Evolutionary conservation across 2,113 vertebrate species (phyloP), one percentile per base, ranked within the genome.

Genomic region (Zosterops lateralis): DNA sequence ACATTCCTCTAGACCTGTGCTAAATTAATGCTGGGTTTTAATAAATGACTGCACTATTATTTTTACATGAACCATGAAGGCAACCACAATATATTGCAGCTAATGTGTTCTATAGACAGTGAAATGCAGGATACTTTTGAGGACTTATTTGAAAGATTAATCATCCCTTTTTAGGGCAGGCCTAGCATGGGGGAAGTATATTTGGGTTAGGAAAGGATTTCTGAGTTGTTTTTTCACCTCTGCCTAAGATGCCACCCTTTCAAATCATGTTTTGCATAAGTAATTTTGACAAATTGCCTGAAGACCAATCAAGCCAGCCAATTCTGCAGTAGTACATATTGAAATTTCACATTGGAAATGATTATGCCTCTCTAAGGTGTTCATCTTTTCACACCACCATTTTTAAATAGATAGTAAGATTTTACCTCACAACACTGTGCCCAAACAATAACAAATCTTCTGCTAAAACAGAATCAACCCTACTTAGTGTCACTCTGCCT

Each of bases 331-430:
- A 51, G 77, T 50, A 79, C 17, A 17, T 32, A 92, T 10, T 79
- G 73, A 83, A 92, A 51, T 54, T 84, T 83, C 42, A 73, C 56
- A 73, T 29, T 6, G 1, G 50, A 93, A 92, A 80, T 15, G 1
- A 89, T 79, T 77, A 77, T 48, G 22, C 58, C 36, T 78, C 61
- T 92, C 50, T 58, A 89, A 82, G 0, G 0, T 77, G 60, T 42
- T 91, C 53, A 88, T 67, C 44, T 92, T 82, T 58, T 72, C 66
- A 78, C 45, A n/a, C 12, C 54, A 50, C 38, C 47, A 56, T 61
- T 82, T 95, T 62, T 47, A 92, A 93, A 79, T 42, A 92, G 40
- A 45, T n/a, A 36, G 51, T 64, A 10, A 93, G 57, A 84, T 84
- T 88, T 92, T 31, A 84, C 53, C 25, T 48, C 24, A 54, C 29